A percentile compares a stretch with the other conserved stretches of the same genome.
Conservation (phyloP, 2,888 invertebrate genomes). For the Nematopogon swammerdamellus region DNA sequence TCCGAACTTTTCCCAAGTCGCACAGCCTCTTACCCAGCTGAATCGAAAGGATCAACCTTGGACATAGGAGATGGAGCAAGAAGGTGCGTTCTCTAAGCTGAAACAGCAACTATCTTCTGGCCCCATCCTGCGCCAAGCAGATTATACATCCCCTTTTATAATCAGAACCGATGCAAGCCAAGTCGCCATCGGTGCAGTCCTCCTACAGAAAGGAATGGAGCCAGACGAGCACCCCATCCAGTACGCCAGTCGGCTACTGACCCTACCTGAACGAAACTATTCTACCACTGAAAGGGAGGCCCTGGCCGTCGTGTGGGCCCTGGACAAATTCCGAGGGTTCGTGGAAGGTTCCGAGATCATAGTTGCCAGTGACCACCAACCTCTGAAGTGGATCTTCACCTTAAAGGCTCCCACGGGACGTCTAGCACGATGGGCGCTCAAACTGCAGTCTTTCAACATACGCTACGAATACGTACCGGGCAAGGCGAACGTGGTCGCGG, state of each 20-base stretch:
- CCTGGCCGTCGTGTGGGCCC: slow-evolving; percentile 14
- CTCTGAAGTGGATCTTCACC: slow-evolving; percentile 25
- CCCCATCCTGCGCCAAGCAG: slow-evolving; percentile 11
- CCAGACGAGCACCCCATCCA: slow-evolving; percentile 9
- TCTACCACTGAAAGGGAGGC: slow-evolving; percentile 20
- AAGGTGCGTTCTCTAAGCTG: slow-evolving; percentile 9
- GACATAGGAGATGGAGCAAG: slow-evolving; percentile 8
- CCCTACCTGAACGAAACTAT: slow-evolving; percentile 14
- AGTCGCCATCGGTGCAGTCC: slow-evolving; percentile 9
- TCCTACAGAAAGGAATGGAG: slow-evolving; percentile 10
- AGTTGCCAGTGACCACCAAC: slow-evolving; percentile 30
- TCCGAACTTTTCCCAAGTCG: slow-evolving; percentile 11
- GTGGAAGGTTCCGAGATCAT: slow-evolving; percentile 21
- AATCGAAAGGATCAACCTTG: slow-evolving; percentile 13
- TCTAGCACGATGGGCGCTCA: slow-evolving; percentile 30
- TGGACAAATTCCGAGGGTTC: slow-evolving; percentile 25
- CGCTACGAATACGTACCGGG: slow-evolving; percentile 24
- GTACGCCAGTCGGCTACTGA: slow-evolving; percentile 1
- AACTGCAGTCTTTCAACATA: slow-evolving; percentile 24
- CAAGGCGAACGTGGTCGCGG: slow-evolving; percentile 23
- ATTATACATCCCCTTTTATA: slow-evolving; percentile 7
- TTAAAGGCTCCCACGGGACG: slow-evolving; percentile 24
- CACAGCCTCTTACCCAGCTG: slow-evolving; percentile 12
- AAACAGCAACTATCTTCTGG: slow-evolving; percentile 10
- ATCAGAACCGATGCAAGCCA: slow-evolving; percentile 12